Percentiles rank a stretch among this genome's conserved stretches.
Evolutionary conservation across 2,888 invertebrate genomes (phyloP).

Genomic region (Cremastinae sp.): DNA sequence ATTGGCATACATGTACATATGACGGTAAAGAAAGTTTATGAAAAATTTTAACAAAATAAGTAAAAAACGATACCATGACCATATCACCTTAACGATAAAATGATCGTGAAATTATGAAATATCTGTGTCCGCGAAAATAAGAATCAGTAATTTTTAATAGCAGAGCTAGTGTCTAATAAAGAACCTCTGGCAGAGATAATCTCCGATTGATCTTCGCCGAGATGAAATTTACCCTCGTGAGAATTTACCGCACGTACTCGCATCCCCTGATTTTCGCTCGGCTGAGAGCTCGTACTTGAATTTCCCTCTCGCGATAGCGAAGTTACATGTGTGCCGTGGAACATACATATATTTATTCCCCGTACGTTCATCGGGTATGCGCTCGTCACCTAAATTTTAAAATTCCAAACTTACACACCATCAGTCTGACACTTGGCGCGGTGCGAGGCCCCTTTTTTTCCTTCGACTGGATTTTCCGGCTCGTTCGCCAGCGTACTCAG

Average conservation of each 20-base stretch:
- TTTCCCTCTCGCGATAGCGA: neutral
- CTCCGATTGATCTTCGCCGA: neutral
- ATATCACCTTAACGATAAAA: no score
- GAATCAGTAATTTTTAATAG: no score
- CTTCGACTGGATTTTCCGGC: constrained; percentile 19
- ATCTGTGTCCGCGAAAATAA: no score
- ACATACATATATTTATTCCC: neutral
- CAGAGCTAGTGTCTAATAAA: no score
- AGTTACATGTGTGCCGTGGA: neutral
- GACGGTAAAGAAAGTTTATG: no score
- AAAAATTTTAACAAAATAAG: no score
- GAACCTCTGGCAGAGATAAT: neutral
- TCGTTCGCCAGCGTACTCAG: constrained; percentile 28
- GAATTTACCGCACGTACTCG: constrained; percentile 25
- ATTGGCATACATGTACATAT: neutral
- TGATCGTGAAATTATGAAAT: no score
- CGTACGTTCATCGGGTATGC: constrained; percentile 21
- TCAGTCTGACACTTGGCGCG: constrained; percentile 3
- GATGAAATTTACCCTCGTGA: neutral
- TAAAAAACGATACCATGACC: no score
- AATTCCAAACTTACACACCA: constrained; percentile 47
- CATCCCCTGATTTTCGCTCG: constrained; percentile 23
- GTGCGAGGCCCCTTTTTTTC: constrained; percentile 27
- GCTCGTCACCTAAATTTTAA: constrained; percentile 37
- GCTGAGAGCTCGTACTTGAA: neutral